These are phyloP conservation scores for Peromyscus californicus DNA, from an alignment of 2,113 vertebrate genomes.

Conservation along the genomic window DNA sequence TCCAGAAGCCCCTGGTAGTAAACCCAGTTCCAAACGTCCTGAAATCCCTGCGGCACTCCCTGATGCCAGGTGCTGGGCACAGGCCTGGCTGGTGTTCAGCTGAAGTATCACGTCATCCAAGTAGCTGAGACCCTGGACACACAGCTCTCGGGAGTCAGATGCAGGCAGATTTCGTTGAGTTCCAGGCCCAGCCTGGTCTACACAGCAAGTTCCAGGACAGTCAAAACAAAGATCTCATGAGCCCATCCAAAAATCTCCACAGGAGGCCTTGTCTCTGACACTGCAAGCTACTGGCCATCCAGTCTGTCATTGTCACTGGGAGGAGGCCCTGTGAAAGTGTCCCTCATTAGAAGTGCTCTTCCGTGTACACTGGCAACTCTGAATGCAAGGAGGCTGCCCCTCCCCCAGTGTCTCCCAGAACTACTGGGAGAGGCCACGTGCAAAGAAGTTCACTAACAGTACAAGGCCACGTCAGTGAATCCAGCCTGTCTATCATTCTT, in stretches of 20 bases:
- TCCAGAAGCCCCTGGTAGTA: not conserved
- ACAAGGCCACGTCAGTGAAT: accelerated
- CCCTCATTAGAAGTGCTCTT: not conserved
- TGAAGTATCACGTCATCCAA: not conserved
- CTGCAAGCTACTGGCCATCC: not conserved
- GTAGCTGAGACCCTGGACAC: not conserved
- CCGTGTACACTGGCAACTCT: not conserved
- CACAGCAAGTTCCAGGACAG: not conserved
- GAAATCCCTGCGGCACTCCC: not conserved
- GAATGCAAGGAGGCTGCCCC: accelerated
- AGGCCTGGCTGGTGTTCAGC: not conserved
- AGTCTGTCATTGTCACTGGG: not conserved
- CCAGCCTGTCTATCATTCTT: not conserved
- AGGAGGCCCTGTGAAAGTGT: not conserved
- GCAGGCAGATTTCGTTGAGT: not conserved
- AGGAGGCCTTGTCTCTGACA: not conserved
- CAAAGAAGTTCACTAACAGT: not conserved
- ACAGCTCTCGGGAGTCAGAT: not conserved
- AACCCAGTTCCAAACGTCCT: not conserved
- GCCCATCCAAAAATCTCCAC: not conserved
- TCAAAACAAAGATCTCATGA: not conserved
- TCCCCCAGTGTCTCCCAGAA: not conserved
- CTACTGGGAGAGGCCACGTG: accelerated
- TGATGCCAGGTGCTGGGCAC: not conserved
- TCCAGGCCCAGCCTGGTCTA: not conserved